Percentiles rank a stretch among this genome's conserved stretches.
These are phyloP conservation scores for Ashinkailepas kermadecensis DNA, from an alignment of 2,888 invertebrate genomes.

Conservation along the genomic window DNA sequence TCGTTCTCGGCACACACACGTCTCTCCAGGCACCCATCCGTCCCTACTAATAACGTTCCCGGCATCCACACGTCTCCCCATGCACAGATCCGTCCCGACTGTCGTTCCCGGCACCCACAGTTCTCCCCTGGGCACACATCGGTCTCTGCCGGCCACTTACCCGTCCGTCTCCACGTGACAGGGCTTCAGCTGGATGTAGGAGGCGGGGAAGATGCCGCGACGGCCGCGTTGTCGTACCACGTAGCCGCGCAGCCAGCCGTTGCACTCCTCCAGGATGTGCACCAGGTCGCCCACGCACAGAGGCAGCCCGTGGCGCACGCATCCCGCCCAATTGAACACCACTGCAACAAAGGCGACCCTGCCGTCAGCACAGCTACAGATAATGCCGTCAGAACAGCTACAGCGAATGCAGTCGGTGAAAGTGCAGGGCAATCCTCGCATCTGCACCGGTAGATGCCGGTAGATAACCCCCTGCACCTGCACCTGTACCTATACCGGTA, in stretches of 20 bases:
- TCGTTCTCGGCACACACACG: too few species aligned
- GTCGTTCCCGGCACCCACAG: neutral
- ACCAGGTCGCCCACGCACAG: slow-evolving; percentile 88
- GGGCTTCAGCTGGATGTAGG: slow-evolving; percentile 67
- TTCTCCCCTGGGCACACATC: too few species aligned
- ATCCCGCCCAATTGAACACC: neutral
- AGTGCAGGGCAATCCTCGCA: too few species aligned
- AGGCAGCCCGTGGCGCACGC: slow-evolving; percentile 63
- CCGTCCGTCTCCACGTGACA: slow-evolving; percentile 77
- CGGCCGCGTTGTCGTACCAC: slow-evolving; percentile 62
- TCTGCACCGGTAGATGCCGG: too few species aligned
- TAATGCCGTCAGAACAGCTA: too few species aligned
- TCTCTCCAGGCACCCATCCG: too few species aligned
- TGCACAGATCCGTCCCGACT: too few species aligned
- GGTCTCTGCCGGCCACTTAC: slow-evolving; percentile 38
- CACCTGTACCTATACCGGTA: too few species aligned
- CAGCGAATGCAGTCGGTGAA: too few species aligned
- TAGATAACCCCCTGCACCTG: too few species aligned
- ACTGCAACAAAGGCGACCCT: neutral
- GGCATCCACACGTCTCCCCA: too few species aligned
- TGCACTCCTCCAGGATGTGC: slow-evolving; percentile 83
- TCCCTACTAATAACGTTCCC: too few species aligned
- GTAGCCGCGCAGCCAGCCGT: slow-evolving; percentile 80
- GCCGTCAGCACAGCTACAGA: neutral
- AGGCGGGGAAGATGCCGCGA: slow-evolving; percentile 69